Evolutionary conservation across 2,797 vertebrate genomes (phyloP), one percentile per base, ranked within the genome.

Genomic region (Darevskia nairensis): DNA sequence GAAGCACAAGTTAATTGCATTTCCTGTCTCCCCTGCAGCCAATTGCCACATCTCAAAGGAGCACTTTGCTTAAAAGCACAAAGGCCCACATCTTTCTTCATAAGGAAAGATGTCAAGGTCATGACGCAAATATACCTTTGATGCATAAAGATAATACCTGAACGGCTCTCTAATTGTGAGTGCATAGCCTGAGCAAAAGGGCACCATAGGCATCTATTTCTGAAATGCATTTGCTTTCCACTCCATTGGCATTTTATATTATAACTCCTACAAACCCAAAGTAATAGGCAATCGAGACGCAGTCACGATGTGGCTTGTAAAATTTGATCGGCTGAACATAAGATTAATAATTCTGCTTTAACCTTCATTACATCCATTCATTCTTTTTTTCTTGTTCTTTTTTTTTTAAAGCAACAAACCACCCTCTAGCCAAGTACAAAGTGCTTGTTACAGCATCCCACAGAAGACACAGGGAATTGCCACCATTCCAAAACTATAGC

Each of bases 171-270:
- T 71, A 50, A 15, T 90, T 35, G 82, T 80, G 87, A 72, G 3
- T 75, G 8, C n/a, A 46, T 64, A 80, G 19, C 8, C 78, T 69
- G 15, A 82, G 0, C 23, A 4, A 25, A 85, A 71, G 74, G 32
- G 86, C 29, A 8, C 89, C 71, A 83, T 85, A 80, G 84, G 2
- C 23, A 91, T 69, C 46, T 88, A 39, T 90, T 61, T 85, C 77
- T n/a, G 80, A 86, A 92, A 88, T 59, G 80, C 89, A 81, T 83
- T 90, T 90, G 80, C 59, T 91, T 93, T 93, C 76, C 74, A 88
- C 10, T 25, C 2, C 50, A n/a, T 2, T 82, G 10, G 0, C 21
- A 81, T 90, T 90, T 93, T 88, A 66, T 46, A 80, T 92, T 89
- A 83, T 59, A 69, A 80, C 2, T 68, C 79, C 68, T 86, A 80